Conservation (phyloP, 2,113 vertebrate species). For the Trematomus loennbergii region DNA sequence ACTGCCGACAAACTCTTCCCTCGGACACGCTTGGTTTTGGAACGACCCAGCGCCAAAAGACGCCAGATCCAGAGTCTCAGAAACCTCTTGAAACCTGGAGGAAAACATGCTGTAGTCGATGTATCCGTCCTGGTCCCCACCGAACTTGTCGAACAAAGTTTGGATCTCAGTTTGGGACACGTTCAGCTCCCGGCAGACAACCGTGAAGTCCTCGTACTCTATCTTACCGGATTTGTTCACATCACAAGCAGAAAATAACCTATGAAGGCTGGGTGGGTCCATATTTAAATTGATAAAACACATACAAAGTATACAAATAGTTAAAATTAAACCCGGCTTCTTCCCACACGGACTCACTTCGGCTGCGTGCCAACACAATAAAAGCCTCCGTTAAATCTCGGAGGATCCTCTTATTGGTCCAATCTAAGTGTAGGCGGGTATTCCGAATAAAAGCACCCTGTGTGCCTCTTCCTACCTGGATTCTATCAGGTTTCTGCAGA, state of each 20-base stretch:
- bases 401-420: constrained; percentile 36
- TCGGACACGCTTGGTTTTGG: constrained; percentile 21
- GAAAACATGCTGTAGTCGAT: constrained; percentile 84
- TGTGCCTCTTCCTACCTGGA: neutral
- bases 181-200: constrained; percentile 81
- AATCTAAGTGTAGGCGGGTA: constrained; percentile 32
- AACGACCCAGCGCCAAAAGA: constrained; percentile 33
- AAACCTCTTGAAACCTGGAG: constrained; percentile 81
- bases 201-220: constrained; percentile 82
- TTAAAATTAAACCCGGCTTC: neutral
- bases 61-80: constrained; percentile 75
- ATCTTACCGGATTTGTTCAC: constrained; percentile 83
- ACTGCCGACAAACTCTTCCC: constrained; percentile 80
- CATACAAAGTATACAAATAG: neutral
- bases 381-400: neutral
- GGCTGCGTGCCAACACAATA: neutral
- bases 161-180: constrained; percentile 73
- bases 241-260: constrained; percentile 85
- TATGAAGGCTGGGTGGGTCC: constrained; percentile 71
- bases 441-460: neutral
- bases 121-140: constrained; percentile 74
- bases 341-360: neutral
- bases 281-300: constrained; percentile 29
- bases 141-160: constrained; percentile 82
- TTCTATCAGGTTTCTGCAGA: neutral